Evolutionary conservation across 2,888 invertebrate species (phyloP).

Genomic region (Thecophora atra): DNA sequence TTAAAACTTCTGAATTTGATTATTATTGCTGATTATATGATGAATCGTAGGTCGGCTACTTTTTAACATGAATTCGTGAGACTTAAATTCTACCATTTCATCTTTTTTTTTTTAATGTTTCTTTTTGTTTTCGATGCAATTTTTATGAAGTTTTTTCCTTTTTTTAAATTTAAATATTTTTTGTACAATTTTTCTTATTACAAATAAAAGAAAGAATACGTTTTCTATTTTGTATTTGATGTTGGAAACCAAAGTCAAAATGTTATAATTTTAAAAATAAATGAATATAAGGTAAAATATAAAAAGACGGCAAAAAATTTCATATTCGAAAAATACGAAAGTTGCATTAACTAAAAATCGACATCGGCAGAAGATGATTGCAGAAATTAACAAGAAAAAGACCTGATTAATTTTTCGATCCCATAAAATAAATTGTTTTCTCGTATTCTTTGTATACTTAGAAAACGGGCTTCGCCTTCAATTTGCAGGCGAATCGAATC

Average conservation of each 20-base stretch:
- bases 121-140: too few relatives aligned
- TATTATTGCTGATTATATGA: too few relatives aligned
- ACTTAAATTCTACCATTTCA: too few relatives aligned
- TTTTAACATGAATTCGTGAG: too few relatives aligned
- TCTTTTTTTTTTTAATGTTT: too few relatives aligned
- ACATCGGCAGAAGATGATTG: constrained; percentile 16
- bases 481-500: constrained; percentile 48
- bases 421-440: not conserved
- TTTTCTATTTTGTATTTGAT: constrained; percentile 22
- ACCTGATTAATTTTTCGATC: not conserved
- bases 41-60: too few relatives aligned
- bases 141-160: not conserved
- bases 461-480: constrained; percentile 35
- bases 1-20: too few relatives aligned
- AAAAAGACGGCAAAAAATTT: constrained; percentile 13
- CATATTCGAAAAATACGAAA: constrained; percentile 9
- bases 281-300: constrained; percentile 15
- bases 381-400: constrained; percentile 10
- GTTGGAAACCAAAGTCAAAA: constrained; percentile 24
- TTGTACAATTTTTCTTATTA: not conserved
- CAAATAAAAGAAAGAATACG: constrained; percentile 25
- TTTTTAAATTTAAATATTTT: not conserved
- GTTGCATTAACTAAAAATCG: not conserved
- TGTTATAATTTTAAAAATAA: constrained; percentile 23
- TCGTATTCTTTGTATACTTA: constrained; percentile 34